Conservation (phyloP, 2,797 vertebrate genomes). For the Furcifer pardalis region DNA sequence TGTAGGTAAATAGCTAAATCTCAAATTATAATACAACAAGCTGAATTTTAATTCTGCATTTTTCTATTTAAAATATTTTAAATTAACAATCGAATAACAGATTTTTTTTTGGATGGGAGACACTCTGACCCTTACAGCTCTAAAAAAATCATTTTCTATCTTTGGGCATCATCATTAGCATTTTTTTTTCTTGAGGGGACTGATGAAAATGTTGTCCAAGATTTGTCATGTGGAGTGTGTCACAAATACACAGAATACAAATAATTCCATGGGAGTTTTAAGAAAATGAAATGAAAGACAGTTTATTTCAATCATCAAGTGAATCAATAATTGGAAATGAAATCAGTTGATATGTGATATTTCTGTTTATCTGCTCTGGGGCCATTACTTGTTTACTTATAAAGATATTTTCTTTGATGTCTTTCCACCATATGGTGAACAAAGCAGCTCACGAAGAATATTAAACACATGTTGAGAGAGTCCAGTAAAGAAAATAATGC, state of each 20-base stretch:
- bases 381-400: neutral
- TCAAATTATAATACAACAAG: neutral
- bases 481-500: neutral
- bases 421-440: neutral
- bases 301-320: too few species aligned
- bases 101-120: neutral
- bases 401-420: neutral
- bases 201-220: neutral
- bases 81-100: neutral
- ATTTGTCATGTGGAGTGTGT: neutral
- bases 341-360: neutral
- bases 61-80: neutral
- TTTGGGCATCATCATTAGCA: too few species aligned
- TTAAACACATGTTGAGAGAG: neutral
- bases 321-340: neutral
- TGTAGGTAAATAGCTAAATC: neutral
- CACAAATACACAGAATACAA: neutral
- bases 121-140: neutral
- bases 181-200: neutral
- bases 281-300: neutral
- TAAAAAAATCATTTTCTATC: neutral
- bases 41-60: neutral
- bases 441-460: neutral
- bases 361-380: neutral
- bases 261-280: neutral